phyloP scores from a whole-genome alignment of 2,888 invertebrate genomes.

The Andricus quercusramuli region DNA sequence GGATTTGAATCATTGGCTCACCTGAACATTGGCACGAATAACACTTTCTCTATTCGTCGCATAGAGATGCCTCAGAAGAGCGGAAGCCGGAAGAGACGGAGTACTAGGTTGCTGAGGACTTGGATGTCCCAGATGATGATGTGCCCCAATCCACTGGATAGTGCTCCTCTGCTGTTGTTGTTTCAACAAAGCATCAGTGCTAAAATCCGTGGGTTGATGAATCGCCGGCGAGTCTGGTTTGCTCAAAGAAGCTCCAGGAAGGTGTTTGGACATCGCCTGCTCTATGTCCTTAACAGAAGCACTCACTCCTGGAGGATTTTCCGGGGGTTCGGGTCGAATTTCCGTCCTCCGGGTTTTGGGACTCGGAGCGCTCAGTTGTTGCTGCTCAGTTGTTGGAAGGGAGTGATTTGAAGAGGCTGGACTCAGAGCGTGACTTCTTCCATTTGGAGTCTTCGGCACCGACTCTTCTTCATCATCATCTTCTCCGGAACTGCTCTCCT shows the following conservation, averaged over 20 bases:
- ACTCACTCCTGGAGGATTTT: conserved; percentile 68
- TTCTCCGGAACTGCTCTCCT: conserved; percentile 80
- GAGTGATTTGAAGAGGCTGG: conserved; percentile 84
- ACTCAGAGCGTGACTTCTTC: conserved; percentile 80
- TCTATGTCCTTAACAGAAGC: conserved; percentile 94
- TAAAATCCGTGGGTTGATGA: conserved; percentile 92
- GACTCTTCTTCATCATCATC: conserved; percentile 79
- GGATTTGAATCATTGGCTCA: neutral
- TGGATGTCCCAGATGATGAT: conserved; percentile 83
- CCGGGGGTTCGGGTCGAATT: conserved; percentile 52
- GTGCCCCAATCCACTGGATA: conserved; percentile 96
- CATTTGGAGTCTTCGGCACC: conserved; percentile 77
- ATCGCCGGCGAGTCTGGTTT: conserved; percentile 80
- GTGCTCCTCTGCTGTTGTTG: conserved; percentile 89
- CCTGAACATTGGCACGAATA: conserved; percentile 90
- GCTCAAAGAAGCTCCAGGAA: conserved; percentile 82
- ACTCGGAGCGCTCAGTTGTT: conserved; percentile 72
- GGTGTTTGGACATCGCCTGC: conserved; percentile 97
- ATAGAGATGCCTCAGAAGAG: conserved; percentile 94
- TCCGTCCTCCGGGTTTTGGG: conserved; percentile 71
- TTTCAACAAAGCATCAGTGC: conserved; percentile 90
- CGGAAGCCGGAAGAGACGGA: conserved; percentile 90
- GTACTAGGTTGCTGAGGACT: conserved; percentile 82
- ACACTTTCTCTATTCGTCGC: conserved; percentile 94
- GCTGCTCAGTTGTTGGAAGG: conserved; percentile 74